Base-by-base conservation (phyloP, 2,888 invertebrate genomes). In the Eudemis profundana region DNA sequence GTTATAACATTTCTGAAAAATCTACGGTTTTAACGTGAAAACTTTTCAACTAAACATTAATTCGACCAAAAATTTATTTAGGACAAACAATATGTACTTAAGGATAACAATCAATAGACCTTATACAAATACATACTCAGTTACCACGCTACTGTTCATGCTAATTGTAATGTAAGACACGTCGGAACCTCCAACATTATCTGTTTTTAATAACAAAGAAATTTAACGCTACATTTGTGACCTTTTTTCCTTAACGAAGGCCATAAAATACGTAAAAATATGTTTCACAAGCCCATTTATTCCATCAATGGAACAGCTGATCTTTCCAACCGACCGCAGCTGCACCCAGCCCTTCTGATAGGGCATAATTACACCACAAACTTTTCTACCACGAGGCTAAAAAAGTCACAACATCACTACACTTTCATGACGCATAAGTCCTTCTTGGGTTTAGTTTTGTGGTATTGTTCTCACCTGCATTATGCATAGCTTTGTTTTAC, bases 301-400 rank as follows among this genome's bases (percentile, higher is more conserved):
- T 36, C 21, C 15, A n/a, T 63, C 33, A 63, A 59, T 38, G 19
- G 21, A 57, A 51, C 64, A 64, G 64, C 64, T 64, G 64, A 64
- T 59, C 15, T 10, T 12, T n/a, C 2, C 15, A 36, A 54, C 23
- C 50, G 8, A 17, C 33, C 29, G 40, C 64, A 64, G 42, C 64
- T 64, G 64, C 57, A n/a, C n/a, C 3, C 27, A 4, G 49, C 33
- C 50, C 54, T 44, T 51, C 44, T 1, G 21, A 42, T 49, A 57
- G 44, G 17, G 33, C 17, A 44, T 64, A 64, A 64, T 59, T 59
- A 57, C 44, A 59, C 42, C 23, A 33, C 4, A 15, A 23, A 40
- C 33, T 33, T 8, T 29, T 4, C 29, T 10, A 33, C 12, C 15
- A 4, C 4, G 8, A 1, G 12, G 2, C 8, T 23, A 42, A 42